Conservation (phyloP, 2,888 invertebrate species). For the Diplolepis rosae region DNA sequence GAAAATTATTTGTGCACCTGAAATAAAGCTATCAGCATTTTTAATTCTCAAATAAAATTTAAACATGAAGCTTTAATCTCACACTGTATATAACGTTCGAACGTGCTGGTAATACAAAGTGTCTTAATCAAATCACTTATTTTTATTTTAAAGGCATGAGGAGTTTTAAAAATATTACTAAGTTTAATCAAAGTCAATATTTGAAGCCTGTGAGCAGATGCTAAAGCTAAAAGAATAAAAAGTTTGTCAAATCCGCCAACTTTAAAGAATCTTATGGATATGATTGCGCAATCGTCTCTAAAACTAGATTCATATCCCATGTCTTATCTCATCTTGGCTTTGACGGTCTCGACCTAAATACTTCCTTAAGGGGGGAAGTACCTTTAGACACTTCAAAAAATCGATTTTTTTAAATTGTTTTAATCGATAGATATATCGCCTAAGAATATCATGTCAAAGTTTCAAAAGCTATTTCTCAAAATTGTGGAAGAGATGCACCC, state of each 20-base stretch:
- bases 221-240: constrained; percentile 33
- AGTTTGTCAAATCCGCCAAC: constrained; percentile 33
- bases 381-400: too few relatives aligned
- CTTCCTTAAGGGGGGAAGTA: too few relatives aligned
- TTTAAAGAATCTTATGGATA: constrained; percentile 12
- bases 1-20: not conserved
- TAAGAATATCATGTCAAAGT: too few relatives aligned
- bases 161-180: not conserved
- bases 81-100: constrained; percentile 34
- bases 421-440: too few relatives aligned
- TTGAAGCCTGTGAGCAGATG: constrained; percentile 39
- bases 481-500: too few relatives aligned
- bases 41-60: not conserved
- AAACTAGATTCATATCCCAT: constrained; percentile 34
- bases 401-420: too few relatives aligned
- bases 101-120: constrained; percentile 28
- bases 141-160: constrained; percentile 14
- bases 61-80: too few relatives aligned
- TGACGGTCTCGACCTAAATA: constrained; percentile 21
- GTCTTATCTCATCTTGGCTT: constrained; percentile 35
- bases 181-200: constrained; percentile 37
- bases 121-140: constrained; percentile 38
- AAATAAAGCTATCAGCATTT: constrained; percentile 26
- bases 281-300: not conserved
- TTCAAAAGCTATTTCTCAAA: too few relatives aligned